Base-by-base conservation (phyloP, 2,888 invertebrate genomes). In the Metalampra italica region DNA sequence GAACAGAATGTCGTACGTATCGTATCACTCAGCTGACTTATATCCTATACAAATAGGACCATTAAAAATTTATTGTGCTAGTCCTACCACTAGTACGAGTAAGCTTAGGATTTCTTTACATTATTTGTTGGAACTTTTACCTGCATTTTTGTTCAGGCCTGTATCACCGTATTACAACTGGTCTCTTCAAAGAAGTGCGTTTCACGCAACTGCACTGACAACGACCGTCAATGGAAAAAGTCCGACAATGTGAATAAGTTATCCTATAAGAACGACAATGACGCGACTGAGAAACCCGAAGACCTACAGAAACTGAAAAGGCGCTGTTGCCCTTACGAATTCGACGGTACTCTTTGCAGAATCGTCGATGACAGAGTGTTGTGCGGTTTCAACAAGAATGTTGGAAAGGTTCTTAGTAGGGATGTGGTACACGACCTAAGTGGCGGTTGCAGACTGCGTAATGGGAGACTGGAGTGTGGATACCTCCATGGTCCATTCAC, bases 381-480 rank as follows among this genome's bases (percentile, higher is more conserved):
- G 11, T 86, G 86, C 54, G 86, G 85, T 7, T 86, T 65, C 45
- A 72, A 86, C 48, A 73, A 46, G 44, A 85, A 86, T 54, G 37
- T 68, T 15, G 82, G 78, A 0, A 53, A 30, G 0, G 67, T 70
- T 7, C 40, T 52, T 3, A 62, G 57, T 41, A 56, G 64, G 3
- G 54, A 70, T 15, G 50, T 36, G 0, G 47, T 55, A 0, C 29
- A 59, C 4, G 49, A 66, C 1, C 47, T 82, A 13, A 54, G 63
- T n/a, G 69, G 68, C 36, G 80, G 76, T 0, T 87, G 86, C 50
- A 68, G 77, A 12, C 45, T 84, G 30, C 66, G 75, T n/a, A 66
- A 65, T 9, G 79, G 78, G 0, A 75, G 85, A 52, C 40, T 86
- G 14, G 86, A 85, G 57, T 86, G 86, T 55, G 86, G 86, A 0